A percentile compares a stretch with the other conserved stretches of the same genome.
Conservation (phyloP, 1,140 invertebrate genomes). For the Papilio aristodemus region DNA sequence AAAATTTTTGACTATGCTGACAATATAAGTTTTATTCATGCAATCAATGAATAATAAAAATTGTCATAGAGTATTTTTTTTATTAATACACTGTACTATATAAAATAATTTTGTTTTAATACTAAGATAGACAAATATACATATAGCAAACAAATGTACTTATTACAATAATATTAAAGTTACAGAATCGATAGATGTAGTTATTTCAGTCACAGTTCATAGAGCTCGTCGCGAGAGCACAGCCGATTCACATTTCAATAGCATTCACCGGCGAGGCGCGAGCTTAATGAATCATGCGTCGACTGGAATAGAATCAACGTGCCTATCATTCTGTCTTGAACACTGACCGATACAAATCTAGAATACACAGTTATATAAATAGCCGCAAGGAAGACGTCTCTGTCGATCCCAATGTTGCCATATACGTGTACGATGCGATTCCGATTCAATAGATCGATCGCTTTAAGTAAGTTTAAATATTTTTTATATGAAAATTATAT, state of each 20-base stretch:
- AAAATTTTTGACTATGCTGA: too few species aligned
- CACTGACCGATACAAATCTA: slow-evolving; percentile 17
- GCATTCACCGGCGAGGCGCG: not conserved
- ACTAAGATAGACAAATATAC: too few species aligned
- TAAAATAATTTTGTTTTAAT: too few species aligned
- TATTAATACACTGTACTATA: too few species aligned
- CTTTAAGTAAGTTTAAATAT: too few species aligned
- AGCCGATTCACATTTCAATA: slow-evolving; percentile 7
- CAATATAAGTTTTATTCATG: too few species aligned
- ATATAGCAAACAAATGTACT: not conserved
- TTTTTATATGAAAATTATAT: too few species aligned
- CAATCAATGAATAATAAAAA: too few species aligned
- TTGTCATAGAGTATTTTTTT: too few species aligned
- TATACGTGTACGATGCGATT: not conserved
- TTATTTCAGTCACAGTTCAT: slow-evolving; percentile 16
- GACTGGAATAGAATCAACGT: slow-evolving; percentile 4
- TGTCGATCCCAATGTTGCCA: not conserved
- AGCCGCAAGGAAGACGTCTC: not conserved
- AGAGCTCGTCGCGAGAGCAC: not conserved
- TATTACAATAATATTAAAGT: not conserved
- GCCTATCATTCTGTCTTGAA: slow-evolving; percentile 23
- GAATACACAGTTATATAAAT: not conserved
- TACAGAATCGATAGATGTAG: not conserved
- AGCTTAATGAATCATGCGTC: slow-evolving; percentile 24
- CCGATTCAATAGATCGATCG: not conserved